Evolutionary conservation across 2,113 vertebrate species (phyloP).

Genomic region (Paralichthys olivaceus): DNA sequence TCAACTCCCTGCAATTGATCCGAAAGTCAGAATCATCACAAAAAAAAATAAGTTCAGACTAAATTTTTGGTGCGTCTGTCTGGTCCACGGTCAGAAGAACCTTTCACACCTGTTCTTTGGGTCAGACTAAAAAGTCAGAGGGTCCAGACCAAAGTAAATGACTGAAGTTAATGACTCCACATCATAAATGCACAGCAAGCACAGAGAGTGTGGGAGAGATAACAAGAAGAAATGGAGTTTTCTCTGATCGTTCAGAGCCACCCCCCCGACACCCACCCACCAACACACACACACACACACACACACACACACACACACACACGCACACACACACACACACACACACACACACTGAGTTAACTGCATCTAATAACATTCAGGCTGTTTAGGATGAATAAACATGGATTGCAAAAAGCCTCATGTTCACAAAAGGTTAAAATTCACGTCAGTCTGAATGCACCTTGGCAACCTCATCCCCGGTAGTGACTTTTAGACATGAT

Average conservation of each 20-base stretch:
- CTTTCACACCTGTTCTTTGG: too few relatives aligned
- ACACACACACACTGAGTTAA: background rate
- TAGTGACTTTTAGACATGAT: background rate
- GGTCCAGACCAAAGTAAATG: too few relatives aligned
- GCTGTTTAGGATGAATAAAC: background rate
- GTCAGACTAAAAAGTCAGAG: too few relatives aligned
- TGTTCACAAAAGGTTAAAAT: background rate
- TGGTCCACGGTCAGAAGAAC: too few relatives aligned
- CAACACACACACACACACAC: background rate
- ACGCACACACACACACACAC: too few relatives aligned
- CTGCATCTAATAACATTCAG: background rate
- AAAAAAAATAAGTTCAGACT: too few relatives aligned
- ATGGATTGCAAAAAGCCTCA: background rate
- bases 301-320: conserved; percentile 1
- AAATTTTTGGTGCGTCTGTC: too few relatives aligned
- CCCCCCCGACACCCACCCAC: too few relatives aligned
- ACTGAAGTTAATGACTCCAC: background rate
- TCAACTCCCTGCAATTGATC: too few relatives aligned
- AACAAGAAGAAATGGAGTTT: background rate
- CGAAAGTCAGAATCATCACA: too few relatives aligned
- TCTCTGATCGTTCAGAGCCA: background rate
- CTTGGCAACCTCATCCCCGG: background rate
- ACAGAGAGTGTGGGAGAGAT: background rate
- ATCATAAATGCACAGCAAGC: background rate
- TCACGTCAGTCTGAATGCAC: background rate